These are phyloP conservation scores for Melanophora roralis DNA, from an alignment of 2,888 invertebrate species.

Conservation along the genomic window DNA sequence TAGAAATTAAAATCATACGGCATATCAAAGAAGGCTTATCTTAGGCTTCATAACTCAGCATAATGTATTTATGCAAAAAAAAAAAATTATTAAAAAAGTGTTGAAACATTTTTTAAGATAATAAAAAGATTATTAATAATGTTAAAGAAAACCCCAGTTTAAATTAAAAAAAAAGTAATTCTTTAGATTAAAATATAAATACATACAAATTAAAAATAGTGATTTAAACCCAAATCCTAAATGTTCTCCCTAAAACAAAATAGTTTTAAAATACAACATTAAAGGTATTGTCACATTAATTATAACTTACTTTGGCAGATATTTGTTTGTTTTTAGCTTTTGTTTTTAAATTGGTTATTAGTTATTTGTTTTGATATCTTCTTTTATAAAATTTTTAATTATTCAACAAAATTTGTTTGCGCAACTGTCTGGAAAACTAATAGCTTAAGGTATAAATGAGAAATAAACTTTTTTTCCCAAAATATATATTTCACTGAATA, in stretches of 20 bases:
- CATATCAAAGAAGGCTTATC: slow-evolving; percentile 61
- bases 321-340: no score
- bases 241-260: not conserved
- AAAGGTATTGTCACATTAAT: no score
- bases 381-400: no score
- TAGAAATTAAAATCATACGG: slow-evolving; percentile 47
- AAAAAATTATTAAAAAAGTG: not conserved
- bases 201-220: slow-evolving; percentile 23
- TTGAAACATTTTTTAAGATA: slow-evolving; percentile 18
- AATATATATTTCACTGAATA: no score
- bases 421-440: no score
- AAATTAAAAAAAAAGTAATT: slow-evolving; percentile 25
- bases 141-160: slow-evolving; percentile 54
- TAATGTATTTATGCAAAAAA: slow-evolving; percentile 10
- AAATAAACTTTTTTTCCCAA: no score
- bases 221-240: not conserved
- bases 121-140: slow-evolving; percentile 27
- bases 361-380: no score
- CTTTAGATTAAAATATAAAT: slow-evolving; percentile 25
- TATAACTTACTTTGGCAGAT: no score
- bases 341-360: no score
- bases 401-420: no score
- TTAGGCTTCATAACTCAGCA: slow-evolving; percentile 41
- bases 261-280: not conserved
- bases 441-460: no score